phyloP scores from a whole-genome alignment of 1,140 invertebrate genomes.

The Globodera rostochiensis region DNA sequence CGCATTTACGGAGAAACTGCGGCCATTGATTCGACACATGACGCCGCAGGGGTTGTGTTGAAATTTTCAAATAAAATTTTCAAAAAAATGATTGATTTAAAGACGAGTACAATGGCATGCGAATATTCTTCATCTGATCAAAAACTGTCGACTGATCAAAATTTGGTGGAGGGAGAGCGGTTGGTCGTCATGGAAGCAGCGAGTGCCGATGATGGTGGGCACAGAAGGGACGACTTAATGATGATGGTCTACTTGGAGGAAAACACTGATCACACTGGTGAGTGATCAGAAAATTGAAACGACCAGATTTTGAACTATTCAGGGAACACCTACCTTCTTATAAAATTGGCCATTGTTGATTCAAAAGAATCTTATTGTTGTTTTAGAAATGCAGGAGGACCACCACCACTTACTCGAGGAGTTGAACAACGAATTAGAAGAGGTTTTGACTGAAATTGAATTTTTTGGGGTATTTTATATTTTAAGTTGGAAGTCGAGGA shows the following conservation, averaged over 20 bases:
- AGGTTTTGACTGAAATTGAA: neutral
- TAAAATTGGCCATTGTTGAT: too few relatives aligned
- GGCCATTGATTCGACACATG: neutral
- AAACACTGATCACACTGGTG: neutral
- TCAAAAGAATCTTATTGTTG: too few relatives aligned
- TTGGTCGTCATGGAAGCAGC: neutral
- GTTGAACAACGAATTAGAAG: neutral
- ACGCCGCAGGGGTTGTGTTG: neutral
- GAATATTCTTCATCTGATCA: too few relatives aligned
- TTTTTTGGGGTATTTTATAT: neutral
- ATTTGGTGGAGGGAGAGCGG: neutral
- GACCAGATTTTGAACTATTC: too few relatives aligned
- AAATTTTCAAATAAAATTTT: too few relatives aligned
- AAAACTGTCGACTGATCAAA: neutral
- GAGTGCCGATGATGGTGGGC: neutral
- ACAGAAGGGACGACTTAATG: neutral
- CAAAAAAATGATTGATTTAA: too few relatives aligned
- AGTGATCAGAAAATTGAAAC: too few relatives aligned
- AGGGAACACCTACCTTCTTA: too few relatives aligned
- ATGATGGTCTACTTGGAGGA: neutral
- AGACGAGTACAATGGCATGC: too few relatives aligned
- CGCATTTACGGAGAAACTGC: neutral
- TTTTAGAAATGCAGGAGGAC: too few relatives aligned
- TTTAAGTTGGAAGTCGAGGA: constrained; percentile 5
- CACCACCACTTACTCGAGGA: neutral